A percentile compares a stretch with the other conserved stretches of the same genome.
These are phyloP conservation scores for Folsomia candida DNA, from an alignment of 2,888 invertebrate genomes.

Conservation along the genomic window DNA sequence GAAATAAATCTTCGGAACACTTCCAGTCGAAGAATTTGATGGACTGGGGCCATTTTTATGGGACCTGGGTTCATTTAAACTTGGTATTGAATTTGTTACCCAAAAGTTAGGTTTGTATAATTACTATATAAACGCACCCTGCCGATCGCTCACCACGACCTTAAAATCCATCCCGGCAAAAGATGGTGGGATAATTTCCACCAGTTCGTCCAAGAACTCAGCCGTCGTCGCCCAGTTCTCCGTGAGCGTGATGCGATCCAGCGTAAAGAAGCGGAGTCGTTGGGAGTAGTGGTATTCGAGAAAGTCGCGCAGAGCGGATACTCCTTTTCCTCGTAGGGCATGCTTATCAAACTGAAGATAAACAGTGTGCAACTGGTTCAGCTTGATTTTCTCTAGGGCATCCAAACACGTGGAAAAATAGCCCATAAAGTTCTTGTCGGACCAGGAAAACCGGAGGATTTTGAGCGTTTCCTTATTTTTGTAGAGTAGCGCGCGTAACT, in stretches of 20 bases:
- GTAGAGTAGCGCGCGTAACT: constrained; percentile 5
- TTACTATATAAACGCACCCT: too few relatives aligned
- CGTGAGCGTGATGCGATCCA: neutral
- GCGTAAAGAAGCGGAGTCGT: too few relatives aligned
- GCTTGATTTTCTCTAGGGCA: constrained; percentile 19
- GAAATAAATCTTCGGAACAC: constrained; percentile 2
- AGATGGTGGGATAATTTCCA: too few relatives aligned
- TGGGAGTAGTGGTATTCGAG: constrained; percentile 8
- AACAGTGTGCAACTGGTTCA: constrained; percentile 16
- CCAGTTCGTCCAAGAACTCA: neutral
- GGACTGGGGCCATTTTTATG: too few relatives aligned
- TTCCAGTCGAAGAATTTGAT: too few relatives aligned
- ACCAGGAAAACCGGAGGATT: constrained; percentile 25
- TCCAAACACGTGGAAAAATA: constrained; percentile 18
- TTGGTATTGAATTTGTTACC: too few relatives aligned
- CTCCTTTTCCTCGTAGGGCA: constrained; percentile 20
- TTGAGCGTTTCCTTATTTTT: constrained; percentile 22
- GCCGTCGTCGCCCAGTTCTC: neutral
- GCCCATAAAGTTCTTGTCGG: constrained; percentile 6
- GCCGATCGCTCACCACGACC: too few relatives aligned
- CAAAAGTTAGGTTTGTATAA: too few relatives aligned
- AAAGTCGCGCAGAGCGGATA: constrained; percentile 4
- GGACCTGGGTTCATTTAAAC: too few relatives aligned
- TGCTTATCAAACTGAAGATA: constrained; percentile 19
- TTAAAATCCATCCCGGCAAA: too few relatives aligned